Evolutionary conservation across 2,797 vertebrate genomes (phyloP).

Genomic region (Mormyrops boulengeri): DNA sequence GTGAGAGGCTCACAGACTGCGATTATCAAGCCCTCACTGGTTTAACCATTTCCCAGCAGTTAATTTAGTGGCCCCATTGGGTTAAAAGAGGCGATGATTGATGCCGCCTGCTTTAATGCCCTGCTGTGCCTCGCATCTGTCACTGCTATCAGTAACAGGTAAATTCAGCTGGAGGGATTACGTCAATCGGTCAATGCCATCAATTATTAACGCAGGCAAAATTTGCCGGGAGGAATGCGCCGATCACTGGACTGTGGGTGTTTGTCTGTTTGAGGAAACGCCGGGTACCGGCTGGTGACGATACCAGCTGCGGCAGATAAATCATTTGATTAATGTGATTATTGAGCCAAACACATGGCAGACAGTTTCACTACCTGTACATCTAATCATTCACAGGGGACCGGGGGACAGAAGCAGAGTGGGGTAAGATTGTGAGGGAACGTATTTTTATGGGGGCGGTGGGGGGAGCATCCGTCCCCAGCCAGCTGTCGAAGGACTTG

Average conservation of each 20-base stretch:
- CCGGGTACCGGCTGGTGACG: not conserved
- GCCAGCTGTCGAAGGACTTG: not conserved
- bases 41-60: not conserved
- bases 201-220: not conserved
- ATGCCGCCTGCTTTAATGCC: not conserved
- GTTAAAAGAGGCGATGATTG: not conserved
- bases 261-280: conserved; percentile 2
- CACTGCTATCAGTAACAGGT: conserved; percentile 3
- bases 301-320: not conserved
- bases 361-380: not conserved
- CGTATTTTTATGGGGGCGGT: not conserved
- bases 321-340: conserved; percentile 9
- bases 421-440: not conserved
- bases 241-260: not conserved
- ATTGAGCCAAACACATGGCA: not conserved
- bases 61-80: not conserved
- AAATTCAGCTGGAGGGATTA: not conserved
- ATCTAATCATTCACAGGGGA: not conserved
- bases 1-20: not conserved
- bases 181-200: not conserved
- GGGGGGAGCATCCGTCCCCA: not conserved
- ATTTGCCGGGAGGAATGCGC: not conserved
- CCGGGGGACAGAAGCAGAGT: not conserved
- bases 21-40: not conserved
- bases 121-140: not conserved